Conservation (phyloP, 2,113 vertebrate species). For the Ifrita kowaldi region DNA sequence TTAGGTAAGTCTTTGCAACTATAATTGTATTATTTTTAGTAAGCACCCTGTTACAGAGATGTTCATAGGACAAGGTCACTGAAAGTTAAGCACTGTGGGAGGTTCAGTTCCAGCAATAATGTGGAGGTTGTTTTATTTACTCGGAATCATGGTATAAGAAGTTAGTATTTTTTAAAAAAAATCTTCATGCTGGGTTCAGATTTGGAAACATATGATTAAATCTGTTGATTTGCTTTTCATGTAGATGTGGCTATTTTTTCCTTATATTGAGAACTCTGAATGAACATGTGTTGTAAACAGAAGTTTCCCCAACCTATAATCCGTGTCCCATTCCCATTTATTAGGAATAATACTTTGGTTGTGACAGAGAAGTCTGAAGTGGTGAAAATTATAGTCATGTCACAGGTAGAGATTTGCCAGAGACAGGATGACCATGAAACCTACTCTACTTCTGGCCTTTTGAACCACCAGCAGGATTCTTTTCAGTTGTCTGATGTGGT, state of each 20-base stretch:
- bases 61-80: constrained; percentile 41
- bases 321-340: background rate
- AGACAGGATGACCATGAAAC: constrained; percentile 32
- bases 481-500: constrained; percentile 42
- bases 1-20: constrained; percentile 22
- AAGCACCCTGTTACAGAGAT: constrained; percentile 14
- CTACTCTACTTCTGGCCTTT: constrained; percentile 4
- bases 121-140: constrained; percentile 34
- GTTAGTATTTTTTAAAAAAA: background rate
- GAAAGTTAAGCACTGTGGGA: constrained; percentile 58
- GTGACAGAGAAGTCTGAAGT: constrained; percentile 50
- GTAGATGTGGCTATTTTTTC: constrained; percentile 31
- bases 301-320: constrained; percentile 46
- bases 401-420: constrained; percentile 45
- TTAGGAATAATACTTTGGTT: constrained; percentile 49
- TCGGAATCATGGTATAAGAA: constrained; percentile 11
- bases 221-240: constrained; percentile 4
- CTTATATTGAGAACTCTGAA: constrained; percentile 14
- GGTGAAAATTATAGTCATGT: constrained; percentile 34
- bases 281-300: constrained; percentile 42
- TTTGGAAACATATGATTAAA: constrained; percentile 66
- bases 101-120: constrained; percentile 53
- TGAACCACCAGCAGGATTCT: background rate
- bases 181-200: background rate
- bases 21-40: constrained; percentile 61